Conservation (phyloP, 92 coral and sea anemone genomes). For the Zoanthus solanderi region DNA sequence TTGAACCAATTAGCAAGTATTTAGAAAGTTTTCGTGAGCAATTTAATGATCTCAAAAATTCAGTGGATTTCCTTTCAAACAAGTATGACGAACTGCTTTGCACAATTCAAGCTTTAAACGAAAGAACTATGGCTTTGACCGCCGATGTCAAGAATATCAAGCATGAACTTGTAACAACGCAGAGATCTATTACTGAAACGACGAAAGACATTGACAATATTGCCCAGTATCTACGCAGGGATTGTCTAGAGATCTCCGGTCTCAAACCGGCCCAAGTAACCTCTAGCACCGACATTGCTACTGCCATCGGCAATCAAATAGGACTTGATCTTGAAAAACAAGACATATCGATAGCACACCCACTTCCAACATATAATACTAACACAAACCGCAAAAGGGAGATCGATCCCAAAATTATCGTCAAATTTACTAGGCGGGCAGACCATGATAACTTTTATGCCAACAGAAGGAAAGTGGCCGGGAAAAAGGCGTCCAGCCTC, state of each 20-base stretch:
- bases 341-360: neutral
- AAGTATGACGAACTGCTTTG: too few species aligned
- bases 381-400: neutral
- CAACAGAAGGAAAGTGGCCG: conserved; percentile 8
- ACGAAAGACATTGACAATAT: neutral
- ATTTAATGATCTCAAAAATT: too few species aligned
- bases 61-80: too few species aligned
- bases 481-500: conserved; percentile 24
- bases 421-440: conserved; percentile 13
- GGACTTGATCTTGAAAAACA: neutral
- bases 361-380: conserved; percentile 1
- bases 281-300: conserved; percentile 3
- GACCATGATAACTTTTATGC: conserved; percentile 16
- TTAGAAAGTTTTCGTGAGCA: too few species aligned
- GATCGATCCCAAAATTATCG: neutral
- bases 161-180: neutral
- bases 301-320: conserved; percentile 9
- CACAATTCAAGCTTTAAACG: too few species aligned
- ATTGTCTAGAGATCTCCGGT: conserved; percentile 7
- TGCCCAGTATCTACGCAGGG: conserved; percentile 5
- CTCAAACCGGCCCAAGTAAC: neutral
- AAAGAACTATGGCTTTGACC: neutral
- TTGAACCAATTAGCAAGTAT: too few species aligned
- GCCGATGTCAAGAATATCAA: conserved; percentile 1
- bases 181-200: neutral